Conservation (phyloP, 2,888 invertebrate species). For the Melinaea menophilus region DNA sequence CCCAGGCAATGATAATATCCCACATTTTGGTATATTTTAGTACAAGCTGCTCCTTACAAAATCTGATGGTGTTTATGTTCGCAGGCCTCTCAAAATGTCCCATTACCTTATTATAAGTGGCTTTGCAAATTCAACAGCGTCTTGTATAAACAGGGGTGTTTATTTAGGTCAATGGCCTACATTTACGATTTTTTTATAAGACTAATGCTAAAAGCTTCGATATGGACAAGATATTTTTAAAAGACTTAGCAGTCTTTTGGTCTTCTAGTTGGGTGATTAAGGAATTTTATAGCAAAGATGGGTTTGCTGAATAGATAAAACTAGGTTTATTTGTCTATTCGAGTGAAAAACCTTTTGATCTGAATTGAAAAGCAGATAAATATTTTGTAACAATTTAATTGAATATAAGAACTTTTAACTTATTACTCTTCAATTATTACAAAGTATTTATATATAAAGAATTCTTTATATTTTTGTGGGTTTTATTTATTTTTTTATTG, state of each 20-base stretch:
- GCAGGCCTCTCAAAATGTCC: not conserved
- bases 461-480: no score
- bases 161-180: slow-evolving; percentile 29
- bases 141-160: slow-evolving; percentile 16
- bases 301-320: no score
- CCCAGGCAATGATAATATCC: not conserved
- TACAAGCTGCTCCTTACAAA: not conserved
- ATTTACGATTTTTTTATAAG: slow-evolving; percentile 1
- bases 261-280: no score
- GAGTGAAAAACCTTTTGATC: no score
- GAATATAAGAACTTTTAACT: no score
- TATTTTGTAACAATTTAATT: no score
- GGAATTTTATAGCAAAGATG: no score
- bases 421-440: no score
- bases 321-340: no score
- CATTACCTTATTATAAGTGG: slow-evolving; percentile 8
- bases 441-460: no score
- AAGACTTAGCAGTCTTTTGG: not conserved
- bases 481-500: no score
- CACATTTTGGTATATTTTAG: not conserved
- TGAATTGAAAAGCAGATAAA: no score
- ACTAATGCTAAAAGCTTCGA: slow-evolving; percentile 3
- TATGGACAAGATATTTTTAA: not conserved
- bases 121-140: slow-evolving; percentile 6
- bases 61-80: slow-evolving; percentile 5